Evolutionary conservation across 1,140 invertebrate genomes (phyloP).

Genomic region (Psix sp.): DNA sequence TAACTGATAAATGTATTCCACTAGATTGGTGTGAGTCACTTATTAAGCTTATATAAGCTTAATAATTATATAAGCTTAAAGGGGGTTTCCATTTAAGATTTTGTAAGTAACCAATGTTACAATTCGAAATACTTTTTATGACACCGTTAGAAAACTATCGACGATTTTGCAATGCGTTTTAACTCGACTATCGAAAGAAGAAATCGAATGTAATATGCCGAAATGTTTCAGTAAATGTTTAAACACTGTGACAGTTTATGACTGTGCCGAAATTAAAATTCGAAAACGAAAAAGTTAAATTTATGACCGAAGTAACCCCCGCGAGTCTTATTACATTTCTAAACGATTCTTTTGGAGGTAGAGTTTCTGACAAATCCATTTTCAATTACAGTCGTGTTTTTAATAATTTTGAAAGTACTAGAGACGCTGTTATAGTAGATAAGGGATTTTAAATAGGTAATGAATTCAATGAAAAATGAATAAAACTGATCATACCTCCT

Average conservation of each 20-base stretch:
- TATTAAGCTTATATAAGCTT: slow-evolving; percentile 1
- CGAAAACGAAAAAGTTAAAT: slow-evolving; percentile 59
- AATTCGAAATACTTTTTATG: slow-evolving; percentile 34
- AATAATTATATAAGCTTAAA: too few relatives aligned
- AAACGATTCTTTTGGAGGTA: slow-evolving; percentile 27
- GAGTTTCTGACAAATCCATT: slow-evolving; percentile 59
- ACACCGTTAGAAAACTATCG: slow-evolving; percentile 33
- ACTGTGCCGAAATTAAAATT: slow-evolving; percentile 60
- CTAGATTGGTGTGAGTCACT: background rate
- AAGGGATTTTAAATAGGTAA: slow-evolving; percentile 23
- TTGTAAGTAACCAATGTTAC: slow-evolving; percentile 6
- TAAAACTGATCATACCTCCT: slow-evolving; percentile 26
- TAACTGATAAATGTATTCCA: background rate
- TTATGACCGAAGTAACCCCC: slow-evolving; percentile 57
- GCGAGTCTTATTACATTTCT: slow-evolving; percentile 54
- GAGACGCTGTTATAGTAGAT: slow-evolving; percentile 36
- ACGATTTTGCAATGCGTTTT: slow-evolving; percentile 26
- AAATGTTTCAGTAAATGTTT: slow-evolving; percentile 50
- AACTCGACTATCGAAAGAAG: slow-evolving; percentile 30
- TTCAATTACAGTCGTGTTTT: slow-evolving; percentile 59
- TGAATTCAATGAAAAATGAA: slow-evolving; percentile 10
- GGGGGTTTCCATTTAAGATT: too few relatives aligned
- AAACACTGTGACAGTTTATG: slow-evolving; percentile 51
- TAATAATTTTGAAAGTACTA: slow-evolving; percentile 11
- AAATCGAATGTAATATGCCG: slow-evolving; percentile 40